Percentiles rank a stretch among this genome's conserved stretches.
Conservation (phyloP, 2,113 vertebrate genomes). For the Neodon shergylaensis region DNA sequence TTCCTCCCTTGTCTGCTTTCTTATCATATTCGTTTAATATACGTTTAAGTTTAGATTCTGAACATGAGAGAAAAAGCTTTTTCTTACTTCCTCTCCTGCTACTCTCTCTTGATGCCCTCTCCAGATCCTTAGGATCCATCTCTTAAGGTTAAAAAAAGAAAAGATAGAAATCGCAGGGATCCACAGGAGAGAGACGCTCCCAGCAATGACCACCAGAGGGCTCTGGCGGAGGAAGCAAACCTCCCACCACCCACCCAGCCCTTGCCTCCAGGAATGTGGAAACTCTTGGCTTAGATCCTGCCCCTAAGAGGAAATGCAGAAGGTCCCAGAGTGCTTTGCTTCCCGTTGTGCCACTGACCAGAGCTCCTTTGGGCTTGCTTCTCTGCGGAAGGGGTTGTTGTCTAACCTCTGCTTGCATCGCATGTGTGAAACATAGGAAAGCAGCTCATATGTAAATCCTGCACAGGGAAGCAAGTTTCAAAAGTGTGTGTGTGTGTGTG, state of each 20-base stretch:
- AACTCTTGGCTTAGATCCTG: accelerated
- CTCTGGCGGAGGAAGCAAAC: not conserved
- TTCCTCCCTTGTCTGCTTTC: not conserved
- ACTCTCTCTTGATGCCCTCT: too few relatives aligned
- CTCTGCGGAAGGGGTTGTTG: not conserved
- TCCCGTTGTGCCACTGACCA: not conserved
- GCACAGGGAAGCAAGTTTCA: not conserved
- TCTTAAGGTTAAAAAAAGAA: not conserved
- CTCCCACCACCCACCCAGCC: too few relatives aligned
- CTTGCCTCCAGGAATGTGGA: not conserved
- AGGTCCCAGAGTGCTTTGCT: too few relatives aligned
- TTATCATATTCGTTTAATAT: not conserved
- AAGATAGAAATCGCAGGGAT: not conserved
- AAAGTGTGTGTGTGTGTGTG: not conserved
- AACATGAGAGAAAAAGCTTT: not conserved
- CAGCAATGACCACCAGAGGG: not conserved
- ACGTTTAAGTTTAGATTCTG: not conserved
- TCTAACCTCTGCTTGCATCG: not conserved
- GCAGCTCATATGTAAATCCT: not conserved
- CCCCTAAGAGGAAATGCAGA: not conserved
- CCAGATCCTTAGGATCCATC: not conserved
- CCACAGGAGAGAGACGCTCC: not conserved
- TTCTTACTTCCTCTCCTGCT: not conserved
- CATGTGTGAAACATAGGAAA: not conserved
- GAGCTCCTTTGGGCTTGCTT: not conserved